Evolutionary conservation across 2,888 invertebrate species (phyloP).

Genomic region (Aelia acuminata): DNA sequence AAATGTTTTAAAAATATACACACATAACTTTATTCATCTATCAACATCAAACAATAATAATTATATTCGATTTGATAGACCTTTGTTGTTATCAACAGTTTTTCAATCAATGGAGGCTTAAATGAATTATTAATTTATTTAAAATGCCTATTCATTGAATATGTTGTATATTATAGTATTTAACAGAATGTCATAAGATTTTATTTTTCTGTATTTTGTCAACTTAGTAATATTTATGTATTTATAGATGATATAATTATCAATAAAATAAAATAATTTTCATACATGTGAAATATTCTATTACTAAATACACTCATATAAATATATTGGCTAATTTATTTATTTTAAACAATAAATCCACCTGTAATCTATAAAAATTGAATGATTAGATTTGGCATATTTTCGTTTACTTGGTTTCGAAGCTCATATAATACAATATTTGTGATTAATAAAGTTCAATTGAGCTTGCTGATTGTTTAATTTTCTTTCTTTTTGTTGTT

Average conservation of each 20-base stretch:
- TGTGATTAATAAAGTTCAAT: background rate
- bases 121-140: no score
- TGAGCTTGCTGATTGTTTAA: background rate
- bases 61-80: background rate
- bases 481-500: background rate
- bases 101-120: background rate
- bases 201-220: no score
- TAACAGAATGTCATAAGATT: no score
- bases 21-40: background rate
- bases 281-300: no score
- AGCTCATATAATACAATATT: background rate
- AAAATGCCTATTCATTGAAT: no score
- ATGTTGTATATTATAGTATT: no score
- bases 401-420: background rate
- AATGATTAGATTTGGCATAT: background rate
- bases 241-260: no score
- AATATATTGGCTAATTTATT: no score
- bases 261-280: no score
- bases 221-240: no score
- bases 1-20: background rate
- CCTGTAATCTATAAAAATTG: background rate
- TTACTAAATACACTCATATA: no score
- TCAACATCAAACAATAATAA: background rate
- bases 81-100: background rate
- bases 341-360: background rate